These are phyloP conservation scores for Leucophora obtusa DNA, from an alignment of 2,888 invertebrate genomes.

Conservation along the genomic window DNA sequence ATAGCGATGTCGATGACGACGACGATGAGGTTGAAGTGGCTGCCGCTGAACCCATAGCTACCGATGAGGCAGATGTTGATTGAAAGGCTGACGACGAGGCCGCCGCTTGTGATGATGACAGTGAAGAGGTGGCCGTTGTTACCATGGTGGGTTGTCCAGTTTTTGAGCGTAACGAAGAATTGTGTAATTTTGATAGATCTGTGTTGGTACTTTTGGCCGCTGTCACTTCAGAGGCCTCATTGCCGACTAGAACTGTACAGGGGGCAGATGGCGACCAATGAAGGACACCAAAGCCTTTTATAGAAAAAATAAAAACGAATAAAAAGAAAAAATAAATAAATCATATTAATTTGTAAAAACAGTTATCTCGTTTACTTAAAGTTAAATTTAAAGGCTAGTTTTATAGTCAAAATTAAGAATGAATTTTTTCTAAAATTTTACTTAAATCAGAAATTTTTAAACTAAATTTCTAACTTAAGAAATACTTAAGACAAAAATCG, in stretches of 20 bases:
- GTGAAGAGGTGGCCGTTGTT: slow-evolving; percentile 73
- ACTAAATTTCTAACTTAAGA: no score
- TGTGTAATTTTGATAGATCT: slow-evolving; percentile 85
- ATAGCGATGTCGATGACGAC: slow-evolving; percentile 79
- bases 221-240: slow-evolving; percentile 85
- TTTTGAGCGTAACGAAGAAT: slow-evolving; percentile 82
- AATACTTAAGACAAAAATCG: no score
- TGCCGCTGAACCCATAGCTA: slow-evolving; percentile 76
- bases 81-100: slow-evolving; percentile 80
- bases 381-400: no score
- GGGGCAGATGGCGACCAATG: slow-evolving; percentile 91
- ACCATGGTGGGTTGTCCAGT: slow-evolving; percentile 80
- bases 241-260: slow-evolving; percentile 90
- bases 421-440: no score
- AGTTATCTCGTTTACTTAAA: no score
- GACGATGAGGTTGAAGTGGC: slow-evolving; percentile 82
- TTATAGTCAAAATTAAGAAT: no score
- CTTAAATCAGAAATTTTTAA: no score
- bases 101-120: slow-evolving; percentile 84
- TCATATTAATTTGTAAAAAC: no score
- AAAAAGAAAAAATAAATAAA: neutral
- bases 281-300: slow-evolving; percentile 87
- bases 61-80: slow-evolving; percentile 79
- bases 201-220: slow-evolving; percentile 86
- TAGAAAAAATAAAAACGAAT: neutral